Percentiles rank a stretch among this genome's conserved stretches.
phyloP scores from a whole-genome alignment of 2,113 vertebrate species.

The Aldabrachelys gigantea region DNA sequence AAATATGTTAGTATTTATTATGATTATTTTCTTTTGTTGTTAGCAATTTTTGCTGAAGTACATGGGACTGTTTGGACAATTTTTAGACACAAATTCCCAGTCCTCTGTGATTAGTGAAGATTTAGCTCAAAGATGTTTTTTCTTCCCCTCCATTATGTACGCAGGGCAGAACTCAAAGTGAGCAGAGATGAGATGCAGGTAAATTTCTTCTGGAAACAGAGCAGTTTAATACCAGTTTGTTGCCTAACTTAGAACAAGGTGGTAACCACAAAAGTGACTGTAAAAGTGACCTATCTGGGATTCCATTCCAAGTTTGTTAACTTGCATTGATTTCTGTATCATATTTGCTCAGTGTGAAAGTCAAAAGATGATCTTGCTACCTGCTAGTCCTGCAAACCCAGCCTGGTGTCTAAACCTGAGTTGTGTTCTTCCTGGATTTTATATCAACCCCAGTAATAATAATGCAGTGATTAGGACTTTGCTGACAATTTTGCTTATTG shows the following conservation, averaged over 20 bases:
- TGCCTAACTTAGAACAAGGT: neutral
- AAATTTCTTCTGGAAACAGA: conserved; percentile 26
- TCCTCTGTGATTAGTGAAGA: conserved; percentile 23
- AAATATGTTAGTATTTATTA: neutral
- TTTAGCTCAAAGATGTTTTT: conserved; percentile 36
- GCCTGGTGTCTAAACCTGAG: neutral
- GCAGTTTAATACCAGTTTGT: neutral
- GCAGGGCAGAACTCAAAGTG: neutral
- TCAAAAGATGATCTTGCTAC: neutral
- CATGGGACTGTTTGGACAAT: neutral
- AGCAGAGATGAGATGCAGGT: neutral
- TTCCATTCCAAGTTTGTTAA: neutral
- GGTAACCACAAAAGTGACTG: neutral
- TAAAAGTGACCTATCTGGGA: neutral
- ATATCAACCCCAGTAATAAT: neutral
- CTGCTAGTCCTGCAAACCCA: neutral
- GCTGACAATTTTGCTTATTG: conserved; percentile 38
- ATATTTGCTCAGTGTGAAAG: neutral
- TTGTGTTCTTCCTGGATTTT: neutral
- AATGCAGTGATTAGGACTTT: conserved; percentile 35
- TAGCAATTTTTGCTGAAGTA: neutral
- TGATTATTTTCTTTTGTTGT: neutral
- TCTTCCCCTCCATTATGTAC: neutral
- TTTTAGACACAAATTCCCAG: conserved; percentile 32
- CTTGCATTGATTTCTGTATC: neutral